A percentile compares a stretch with the other conserved stretches of the same genome.
Conservation (phyloP, 1,140 invertebrate genomes). For the Chrysomallon squamiferum region DNA sequence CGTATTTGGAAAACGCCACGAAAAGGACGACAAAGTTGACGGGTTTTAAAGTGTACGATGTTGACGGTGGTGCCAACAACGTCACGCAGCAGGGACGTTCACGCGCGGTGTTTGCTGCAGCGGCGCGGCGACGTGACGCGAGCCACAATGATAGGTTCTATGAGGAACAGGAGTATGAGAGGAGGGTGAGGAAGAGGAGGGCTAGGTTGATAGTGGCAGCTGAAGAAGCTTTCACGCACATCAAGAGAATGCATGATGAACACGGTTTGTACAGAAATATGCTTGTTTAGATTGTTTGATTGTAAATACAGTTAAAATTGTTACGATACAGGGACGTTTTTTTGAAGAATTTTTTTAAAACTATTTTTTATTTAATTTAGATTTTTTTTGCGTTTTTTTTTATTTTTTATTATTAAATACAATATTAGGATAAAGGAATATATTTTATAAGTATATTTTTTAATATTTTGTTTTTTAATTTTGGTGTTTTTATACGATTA, state of each 20-base stretch:
- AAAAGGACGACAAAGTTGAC: constrained; percentile 48
- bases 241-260: constrained; percentile 72
- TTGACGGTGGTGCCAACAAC: constrained; percentile 73
- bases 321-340: too few species aligned
- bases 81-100: constrained; percentile 65
- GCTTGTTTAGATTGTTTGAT: too few species aligned
- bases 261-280: constrained; percentile 44
- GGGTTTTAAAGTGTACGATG: constrained; percentile 96
- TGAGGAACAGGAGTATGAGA: constrained; percentile 96
- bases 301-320: too few species aligned
- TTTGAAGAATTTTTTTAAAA: too few species aligned
- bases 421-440: too few species aligned
- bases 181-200: constrained; percentile 87
- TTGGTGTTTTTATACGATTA: too few species aligned
- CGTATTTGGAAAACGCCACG: constrained; percentile 74
- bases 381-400: too few species aligned
- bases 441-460: too few species aligned
- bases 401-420: too few species aligned
- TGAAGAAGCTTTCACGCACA: constrained; percentile 97
- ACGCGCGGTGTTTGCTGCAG: constrained; percentile 71
- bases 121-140: constrained; percentile 73
- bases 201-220: constrained; percentile 89
- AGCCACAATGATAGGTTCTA: constrained; percentile 95
- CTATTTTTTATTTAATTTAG: too few species aligned
- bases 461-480: too few species aligned